These are phyloP conservation scores for Pterostichus madidus DNA, from an alignment of 2,888 invertebrate species.

Conservation along the genomic window DNA sequence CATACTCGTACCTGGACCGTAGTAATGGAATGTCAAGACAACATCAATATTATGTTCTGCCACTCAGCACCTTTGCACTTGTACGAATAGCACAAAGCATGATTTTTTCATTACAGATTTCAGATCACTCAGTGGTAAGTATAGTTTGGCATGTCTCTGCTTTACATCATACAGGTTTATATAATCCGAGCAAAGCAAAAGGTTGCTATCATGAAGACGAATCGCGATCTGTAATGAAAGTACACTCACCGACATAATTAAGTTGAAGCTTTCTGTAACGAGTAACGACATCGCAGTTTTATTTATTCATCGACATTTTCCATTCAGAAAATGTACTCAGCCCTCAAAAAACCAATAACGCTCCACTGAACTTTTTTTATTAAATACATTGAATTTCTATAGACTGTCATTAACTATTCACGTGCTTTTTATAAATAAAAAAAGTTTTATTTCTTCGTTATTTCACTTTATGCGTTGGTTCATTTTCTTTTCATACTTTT, in stretches of 20 bases:
- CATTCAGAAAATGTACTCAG: conserved; percentile 59
- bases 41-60: conserved; percentile 71
- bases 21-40: conserved; percentile 66
- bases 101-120: conserved; percentile 18
- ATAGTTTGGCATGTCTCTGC: conserved; percentile 6
- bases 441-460: conserved; percentile 45
- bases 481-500: background rate
- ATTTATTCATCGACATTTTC: conserved; percentile 62
- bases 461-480: conserved; percentile 9
- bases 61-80: conserved; percentile 67
- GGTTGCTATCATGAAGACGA: background rate
- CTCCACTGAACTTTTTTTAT: conserved; percentile 57
- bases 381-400: conserved; percentile 59
- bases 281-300: conserved; percentile 49
- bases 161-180: too few relatives aligned
- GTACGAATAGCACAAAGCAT: conserved; percentile 42
- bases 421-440: conserved; percentile 51
- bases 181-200: too few relatives aligned
- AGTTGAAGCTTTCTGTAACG: conserved; percentile 22
- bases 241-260: conserved; percentile 8
- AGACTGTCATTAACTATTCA: conserved; percentile 60
- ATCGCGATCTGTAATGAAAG: background rate
- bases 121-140: conserved; percentile 47
- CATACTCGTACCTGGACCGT: background rate
- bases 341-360: conserved; percentile 56